A percentile compares a stretch with the other conserved stretches of the same genome.
Evolutionary conservation across 1,140 invertebrate genomes (phyloP).

Genomic region (Cotesia glomerata): DNA sequence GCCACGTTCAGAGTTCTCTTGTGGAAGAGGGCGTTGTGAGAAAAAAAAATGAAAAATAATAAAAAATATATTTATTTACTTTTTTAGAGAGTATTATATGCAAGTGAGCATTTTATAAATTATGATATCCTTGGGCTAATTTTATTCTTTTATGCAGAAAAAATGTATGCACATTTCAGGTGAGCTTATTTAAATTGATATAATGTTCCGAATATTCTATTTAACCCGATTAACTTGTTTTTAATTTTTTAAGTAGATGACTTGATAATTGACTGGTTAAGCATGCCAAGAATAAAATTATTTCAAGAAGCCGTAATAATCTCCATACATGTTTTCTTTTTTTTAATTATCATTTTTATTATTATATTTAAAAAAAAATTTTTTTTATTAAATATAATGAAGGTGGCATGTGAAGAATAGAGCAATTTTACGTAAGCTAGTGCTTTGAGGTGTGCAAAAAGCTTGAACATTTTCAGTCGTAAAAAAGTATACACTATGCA

Average conservation of each 20-base stretch:
- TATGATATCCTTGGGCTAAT: constrained; percentile 12
- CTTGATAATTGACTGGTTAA: too few species aligned
- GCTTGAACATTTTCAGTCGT: not conserved
- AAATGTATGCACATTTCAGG: not conserved
- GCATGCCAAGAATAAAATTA: too few species aligned
- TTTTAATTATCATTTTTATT: too few species aligned
- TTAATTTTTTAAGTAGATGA: not conserved
- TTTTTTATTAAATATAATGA: too few species aligned
- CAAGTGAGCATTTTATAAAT: constrained; percentile 12
- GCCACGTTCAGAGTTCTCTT: not conserved
- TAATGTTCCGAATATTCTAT: not conserved
- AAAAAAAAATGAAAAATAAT: constrained; percentile 6
- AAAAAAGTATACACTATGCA: too few species aligned
- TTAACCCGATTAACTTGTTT: constrained; percentile 10
- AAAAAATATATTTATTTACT: constrained; percentile 6
- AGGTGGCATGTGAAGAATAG: not conserved
- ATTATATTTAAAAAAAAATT: too few species aligned
- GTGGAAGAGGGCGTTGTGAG: not conserved
- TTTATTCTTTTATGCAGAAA: not conserved
- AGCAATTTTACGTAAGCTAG: not conserved
- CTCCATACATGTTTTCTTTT: too few species aligned
- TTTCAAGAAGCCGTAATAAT: too few species aligned
- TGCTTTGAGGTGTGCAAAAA: not conserved
- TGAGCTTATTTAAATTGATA: not conserved
- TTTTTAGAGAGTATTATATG: not conserved